Conservation (phyloP, 1,140 invertebrate genomes). For the Ceratosolen fusciceps region DNA sequence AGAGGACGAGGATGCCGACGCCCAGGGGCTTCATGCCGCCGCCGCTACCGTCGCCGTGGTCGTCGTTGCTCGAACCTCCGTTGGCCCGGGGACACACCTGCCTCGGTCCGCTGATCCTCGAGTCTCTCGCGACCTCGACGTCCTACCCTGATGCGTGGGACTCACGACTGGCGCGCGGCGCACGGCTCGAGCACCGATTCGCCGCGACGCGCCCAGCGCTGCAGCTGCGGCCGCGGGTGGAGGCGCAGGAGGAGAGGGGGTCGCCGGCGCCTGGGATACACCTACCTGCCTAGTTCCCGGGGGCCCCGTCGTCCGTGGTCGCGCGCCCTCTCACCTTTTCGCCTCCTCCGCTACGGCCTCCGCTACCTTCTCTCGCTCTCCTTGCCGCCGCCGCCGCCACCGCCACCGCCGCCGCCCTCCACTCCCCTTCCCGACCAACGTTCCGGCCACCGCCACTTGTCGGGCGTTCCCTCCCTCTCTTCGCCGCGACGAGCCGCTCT, state of each 20-base stretch:
- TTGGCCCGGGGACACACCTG: background rate
- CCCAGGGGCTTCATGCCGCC: slow-evolving; percentile 10
- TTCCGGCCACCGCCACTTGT: no score
- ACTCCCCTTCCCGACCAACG: no score
- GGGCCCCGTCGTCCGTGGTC: background rate
- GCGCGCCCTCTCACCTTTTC: background rate
- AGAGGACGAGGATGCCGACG: slow-evolving; percentile 22
- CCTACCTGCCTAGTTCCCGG: background rate
- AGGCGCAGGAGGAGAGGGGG: no score
- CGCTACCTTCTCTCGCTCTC: no score
- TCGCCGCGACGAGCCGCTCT: no score
- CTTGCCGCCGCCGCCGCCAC: no score
- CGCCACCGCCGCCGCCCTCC: no score
- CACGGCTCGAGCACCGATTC: background rate
- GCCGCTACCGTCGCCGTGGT: no score
- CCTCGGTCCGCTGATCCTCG: background rate
- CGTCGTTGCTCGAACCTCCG: background rate
- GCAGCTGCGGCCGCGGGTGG: background rate
- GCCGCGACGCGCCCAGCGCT: slow-evolving; percentile 14
- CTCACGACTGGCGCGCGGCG: background rate
- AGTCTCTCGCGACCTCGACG: background rate
- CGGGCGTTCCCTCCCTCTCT: no score
- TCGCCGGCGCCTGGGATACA: background rate
- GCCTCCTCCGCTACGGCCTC: no score
- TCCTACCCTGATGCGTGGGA: background rate